Evolutionary conservation across 2,888 invertebrate genomes (phyloP), one percentile per base, ranked within the genome.

Genomic region (Cyclophora punctaria): DNA sequence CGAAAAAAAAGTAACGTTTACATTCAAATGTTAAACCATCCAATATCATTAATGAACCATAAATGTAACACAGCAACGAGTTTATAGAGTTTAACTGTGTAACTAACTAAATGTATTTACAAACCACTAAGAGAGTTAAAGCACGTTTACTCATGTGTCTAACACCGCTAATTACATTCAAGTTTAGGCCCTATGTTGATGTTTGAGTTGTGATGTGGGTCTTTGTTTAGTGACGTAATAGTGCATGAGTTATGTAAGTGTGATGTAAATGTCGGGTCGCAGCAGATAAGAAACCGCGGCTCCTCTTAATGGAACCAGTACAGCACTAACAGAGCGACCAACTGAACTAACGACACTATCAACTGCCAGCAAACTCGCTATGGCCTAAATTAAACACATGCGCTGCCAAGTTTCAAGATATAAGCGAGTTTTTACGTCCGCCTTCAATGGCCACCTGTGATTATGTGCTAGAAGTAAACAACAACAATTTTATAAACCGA

Each of bases 291-390:
- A 62, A 64, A 62, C 62, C 64, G 56, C 63, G 60, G 64, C 60
- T 67, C 56, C 55, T 61, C 64, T 62, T 72, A 75, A 75, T 73
- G 72, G 70, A 66, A 56, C 63, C 60, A 63, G 62, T 64, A 59
- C 66, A 57, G 58, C 54, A 59, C 52, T 59, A 67, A 66, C 63
- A 66, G 63, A 63, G 65, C 64, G 60, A 74, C 68, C 71, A 70
- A 69, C 68, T 64, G 59, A 72, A 71, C 71, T 75, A 75, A 78
- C 73, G 74, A 79, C 70, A 70, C 61, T 59, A 66, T 68, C 70
- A 74, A 78, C 77, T 74, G 72, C 68, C 64, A 63, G 67, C 55
- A 56, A 57, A 62, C 64, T 59, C 55, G 45, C 54, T 56, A 48
- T 53, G 56, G 20, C 56, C 61, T 63, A 62, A 74, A 71, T 73